Conservation (phyloP, 2,888 invertebrate genomes). For the Lissonota sp. region DNA sequence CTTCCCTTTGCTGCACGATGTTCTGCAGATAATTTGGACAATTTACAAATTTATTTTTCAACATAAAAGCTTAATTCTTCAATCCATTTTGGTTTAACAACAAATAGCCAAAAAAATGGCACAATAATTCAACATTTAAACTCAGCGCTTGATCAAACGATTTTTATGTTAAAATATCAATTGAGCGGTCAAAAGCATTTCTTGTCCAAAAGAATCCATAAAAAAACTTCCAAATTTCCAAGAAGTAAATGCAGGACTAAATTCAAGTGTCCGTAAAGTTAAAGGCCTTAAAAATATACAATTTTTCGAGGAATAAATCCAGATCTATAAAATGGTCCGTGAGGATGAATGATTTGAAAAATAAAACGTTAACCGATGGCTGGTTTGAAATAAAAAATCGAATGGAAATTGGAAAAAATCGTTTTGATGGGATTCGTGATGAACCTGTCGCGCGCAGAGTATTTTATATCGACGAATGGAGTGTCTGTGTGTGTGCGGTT, state of each 20-base stretch:
- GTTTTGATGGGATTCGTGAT: slow-evolving; percentile 14
- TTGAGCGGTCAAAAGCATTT: no score
- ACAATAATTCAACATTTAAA: no score
- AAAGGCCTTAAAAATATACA: background rate
- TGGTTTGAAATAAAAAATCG: background rate
- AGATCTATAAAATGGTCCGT: no score
- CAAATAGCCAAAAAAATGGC: no score
- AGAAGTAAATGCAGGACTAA: no score
- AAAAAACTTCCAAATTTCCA: no score
- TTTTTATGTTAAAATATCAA: no score
- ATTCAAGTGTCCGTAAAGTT: no score
- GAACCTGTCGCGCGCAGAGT: slow-evolving; percentile 42
- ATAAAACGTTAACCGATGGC: background rate
- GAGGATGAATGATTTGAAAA: background rate
- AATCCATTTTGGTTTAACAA: no score
- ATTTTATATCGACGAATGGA: slow-evolving; percentile 23
- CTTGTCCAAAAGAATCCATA: no score
- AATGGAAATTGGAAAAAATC: slow-evolving; percentile 4
- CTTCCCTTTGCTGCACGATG: slow-evolving; percentile 29
- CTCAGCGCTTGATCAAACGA: no score
- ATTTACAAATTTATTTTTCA: background rate
- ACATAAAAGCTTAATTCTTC: background rate
- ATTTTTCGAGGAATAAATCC: background rate
- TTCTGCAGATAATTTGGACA: background rate
- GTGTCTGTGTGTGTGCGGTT: slow-evolving; percentile 26